Evolutionary conservation across 2,888 invertebrate genomes (phyloP), one percentile per base, ranked within the genome.

Genomic region (Ormyrus thymus): DNA sequence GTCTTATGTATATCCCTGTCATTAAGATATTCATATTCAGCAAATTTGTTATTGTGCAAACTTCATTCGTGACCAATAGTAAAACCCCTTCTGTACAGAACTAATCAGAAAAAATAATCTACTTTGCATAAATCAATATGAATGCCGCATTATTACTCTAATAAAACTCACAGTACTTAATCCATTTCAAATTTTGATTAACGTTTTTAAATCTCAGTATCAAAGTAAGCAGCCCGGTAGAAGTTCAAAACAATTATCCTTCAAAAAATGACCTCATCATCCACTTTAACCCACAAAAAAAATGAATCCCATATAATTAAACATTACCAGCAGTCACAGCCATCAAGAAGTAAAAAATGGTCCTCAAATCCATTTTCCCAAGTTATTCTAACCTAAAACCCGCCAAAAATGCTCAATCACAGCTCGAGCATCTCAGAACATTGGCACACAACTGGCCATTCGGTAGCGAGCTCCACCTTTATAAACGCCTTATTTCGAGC

Each of bases 361-460:
- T 7, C 50, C 58, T 15, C 11, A 64, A 55, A 46, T 45, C 48
- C 64, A 70, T 70, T 29, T 62, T 15, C 53, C 29, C 10, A 29
- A 29, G 0, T 29, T 3, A 29, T 29, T 29, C 29, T 3, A 29
- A 29, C 29, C 3, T 29, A 46, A 59, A 48, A 11, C 13, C 13
- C 43, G 48, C 13, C 8, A 6, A 13, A 66, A 56, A 4, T 51
- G 43, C 6, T 10, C 51, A 43, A 43, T 53, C 58, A 70, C 64
- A 46, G 51, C 46, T 64, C 29, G 4, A 29, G 2, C 29, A 3
- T 3, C 1, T 29, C 29, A 29, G 29, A 29, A 4, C 29, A 29
- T 64, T 53, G 50, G 53, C 53, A 46, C 46, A 9, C 59, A 51
- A 77, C 71, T 77, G 71, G 43, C 53, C 71, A 59, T 10, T 59